Conservation (phyloP, 1,140 invertebrate species). For the Sycobia sp. region DNA sequence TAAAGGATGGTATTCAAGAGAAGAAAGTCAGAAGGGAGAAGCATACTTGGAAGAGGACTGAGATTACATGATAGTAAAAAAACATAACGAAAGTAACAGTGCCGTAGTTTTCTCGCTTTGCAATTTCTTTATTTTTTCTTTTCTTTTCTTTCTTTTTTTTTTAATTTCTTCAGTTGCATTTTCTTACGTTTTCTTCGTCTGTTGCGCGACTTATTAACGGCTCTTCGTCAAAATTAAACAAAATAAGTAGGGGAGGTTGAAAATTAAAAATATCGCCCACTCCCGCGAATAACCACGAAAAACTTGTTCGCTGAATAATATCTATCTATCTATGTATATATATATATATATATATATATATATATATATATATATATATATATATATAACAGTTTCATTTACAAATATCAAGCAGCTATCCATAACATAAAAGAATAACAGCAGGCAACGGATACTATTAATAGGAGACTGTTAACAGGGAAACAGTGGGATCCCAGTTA, state of each 20-base stretch:
- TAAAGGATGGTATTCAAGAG: slow-evolving; percentile 21
- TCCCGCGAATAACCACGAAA: slow-evolving; percentile 1
- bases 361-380: too few species aligned
- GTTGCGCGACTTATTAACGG: not conserved
- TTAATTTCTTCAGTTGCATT: not conserved
- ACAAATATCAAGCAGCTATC: slow-evolving; percentile 39
- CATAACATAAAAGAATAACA: slow-evolving; percentile 29
- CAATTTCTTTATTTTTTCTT: slow-evolving; percentile 5
- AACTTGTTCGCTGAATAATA: not conserved
- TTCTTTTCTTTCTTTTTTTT: slow-evolving; percentile 3
- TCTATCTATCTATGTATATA: too few species aligned
- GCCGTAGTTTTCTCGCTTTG: slow-evolving; percentile 37
- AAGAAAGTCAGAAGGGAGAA: slow-evolving; percentile 13
- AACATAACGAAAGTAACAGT: slow-evolving; percentile 34
- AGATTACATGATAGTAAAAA: slow-evolving; percentile 42
- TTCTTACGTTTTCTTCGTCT: not conserved
- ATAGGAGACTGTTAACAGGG: not conserved
- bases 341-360: too few species aligned
- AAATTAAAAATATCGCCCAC: not conserved
- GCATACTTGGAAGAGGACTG: slow-evolving; percentile 33
- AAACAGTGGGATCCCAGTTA: not conserved
- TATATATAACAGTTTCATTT: not conserved
- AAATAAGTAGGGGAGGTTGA: not conserved
- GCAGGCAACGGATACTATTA: slow-evolving; percentile 14
- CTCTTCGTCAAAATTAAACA: slow-evolving; percentile 10